A percentile compares a stretch with the other conserved stretches of the same genome.
phyloP scores from a whole-genome alignment of 2,113 vertebrate genomes.

The Mesembrinibis cayennensis region DNA sequence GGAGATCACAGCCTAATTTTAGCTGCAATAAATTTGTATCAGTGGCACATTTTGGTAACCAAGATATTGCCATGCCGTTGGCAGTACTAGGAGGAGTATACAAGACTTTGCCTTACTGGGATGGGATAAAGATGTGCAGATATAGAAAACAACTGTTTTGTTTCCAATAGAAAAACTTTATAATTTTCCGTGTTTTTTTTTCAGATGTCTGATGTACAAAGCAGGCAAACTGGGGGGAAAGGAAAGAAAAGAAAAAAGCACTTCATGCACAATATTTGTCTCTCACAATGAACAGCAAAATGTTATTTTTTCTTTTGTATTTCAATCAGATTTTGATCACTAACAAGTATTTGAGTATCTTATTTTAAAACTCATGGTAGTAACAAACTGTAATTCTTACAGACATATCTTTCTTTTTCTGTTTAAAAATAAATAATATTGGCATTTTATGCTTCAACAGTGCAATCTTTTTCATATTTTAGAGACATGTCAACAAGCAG shows the following conservation, averaged over 20 bases:
- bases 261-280: neutral
- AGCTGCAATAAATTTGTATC: neutral
- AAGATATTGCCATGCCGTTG: neutral
- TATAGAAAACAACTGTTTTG: neutral
- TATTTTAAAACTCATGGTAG: neutral
- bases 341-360: neutral
- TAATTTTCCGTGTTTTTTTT: neutral
- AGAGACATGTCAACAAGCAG: constrained; percentile 3
- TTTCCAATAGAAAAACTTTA: neutral
- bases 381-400: neutral
- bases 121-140: neutral
- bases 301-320: neutral
- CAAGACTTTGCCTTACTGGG: neutral
- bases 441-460: neutral
- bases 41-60: neutral
- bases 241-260: neutral
- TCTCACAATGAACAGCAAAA: neutral
- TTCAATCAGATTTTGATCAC: neutral
- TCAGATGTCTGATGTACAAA: neutral
- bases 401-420: neutral
- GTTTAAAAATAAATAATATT: neutral
- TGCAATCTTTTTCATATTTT: neutral
- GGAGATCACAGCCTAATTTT: neutral
- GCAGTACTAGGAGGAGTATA: neutral
- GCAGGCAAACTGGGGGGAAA: neutral